Evolutionary conservation across 2,113 vertebrate genomes (phyloP), one percentile per base, ranked within the genome.

Genomic region (Oreochromis niloticus): DNA sequence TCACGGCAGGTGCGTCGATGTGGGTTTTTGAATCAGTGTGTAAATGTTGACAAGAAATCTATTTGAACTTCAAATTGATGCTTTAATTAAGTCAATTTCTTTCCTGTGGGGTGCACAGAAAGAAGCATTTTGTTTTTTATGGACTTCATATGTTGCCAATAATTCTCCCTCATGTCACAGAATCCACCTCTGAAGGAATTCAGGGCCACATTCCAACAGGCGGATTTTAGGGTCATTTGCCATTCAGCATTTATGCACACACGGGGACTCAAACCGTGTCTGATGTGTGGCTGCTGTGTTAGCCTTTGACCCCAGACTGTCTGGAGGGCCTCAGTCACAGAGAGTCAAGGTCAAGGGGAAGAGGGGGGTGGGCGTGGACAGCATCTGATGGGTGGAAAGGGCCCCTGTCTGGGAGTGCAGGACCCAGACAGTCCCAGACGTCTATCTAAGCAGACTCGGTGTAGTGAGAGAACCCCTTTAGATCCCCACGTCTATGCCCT

Each of bases 231-330:
- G 19, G 68, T 87, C 88, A 95, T 94, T 93, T 93, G 92, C 94
- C 93, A 95, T 95, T 94, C 90, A 85, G 94, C 91, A 90, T 94
- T 93, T 90, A 94, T 91, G 86, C 61, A 83, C 91, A 89, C 93
- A 88, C 89, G 66, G 94, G 94, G 94, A 92, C 88, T 34, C 82
- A 85, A 93, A 91, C 93, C 91, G 75, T 95, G 92, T 95, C 94
- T 95, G 94, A 94, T 95, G 93, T 96, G 93, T 95, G 94, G 92
- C 94, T 95, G 94, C 92, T 94, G 92, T 93, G 93, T 95, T 96
- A 93, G 57, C 94, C 95, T 96, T 86, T 96, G 95, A 96, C 95
- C 95, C 85, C 73, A 41, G 94, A 87, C 95, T 96, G 95, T 96
- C 94, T 96, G 95, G 90, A 93, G 91, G 92, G 88, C 93, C 91